These are phyloP conservation scores for Turritopsis rubra DNA, from an alignment of 30 jellyfish, hydroid and myxozoan genomes.

Conservation along the genomic window DNA sequence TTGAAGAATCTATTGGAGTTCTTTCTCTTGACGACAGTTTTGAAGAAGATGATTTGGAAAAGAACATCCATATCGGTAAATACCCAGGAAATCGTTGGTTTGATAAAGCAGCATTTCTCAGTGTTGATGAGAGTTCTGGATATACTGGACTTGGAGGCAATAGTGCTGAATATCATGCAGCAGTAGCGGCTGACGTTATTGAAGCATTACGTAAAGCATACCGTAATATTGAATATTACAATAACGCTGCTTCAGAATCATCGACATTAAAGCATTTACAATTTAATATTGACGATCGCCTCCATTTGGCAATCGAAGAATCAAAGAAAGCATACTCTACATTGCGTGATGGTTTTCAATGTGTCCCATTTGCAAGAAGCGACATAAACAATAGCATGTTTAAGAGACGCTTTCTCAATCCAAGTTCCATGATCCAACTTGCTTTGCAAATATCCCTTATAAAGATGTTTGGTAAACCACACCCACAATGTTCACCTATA, in stretches of 20 bases:
- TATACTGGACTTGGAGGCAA: not conserved
- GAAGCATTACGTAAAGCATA: not conserved
- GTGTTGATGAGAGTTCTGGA: not conserved
- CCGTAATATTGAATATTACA: no score
- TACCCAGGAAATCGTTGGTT: not conserved
- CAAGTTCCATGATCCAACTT: not conserved
- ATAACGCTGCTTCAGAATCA: not conserved
- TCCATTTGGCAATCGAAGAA: not conserved
- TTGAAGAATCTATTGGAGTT: not conserved
- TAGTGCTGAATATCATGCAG: not conserved
- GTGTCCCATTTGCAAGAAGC: not conserved
- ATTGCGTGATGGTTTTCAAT: not conserved
- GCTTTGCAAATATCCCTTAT: not conserved
- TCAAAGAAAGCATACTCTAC: not conserved
- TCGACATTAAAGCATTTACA: not conserved
- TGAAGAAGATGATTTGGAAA: not conserved
- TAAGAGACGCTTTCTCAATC: not conserved
- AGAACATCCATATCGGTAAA: not conserved
- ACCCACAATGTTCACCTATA: not conserved
- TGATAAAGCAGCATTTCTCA: not conserved
- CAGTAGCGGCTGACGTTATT: not conserved
- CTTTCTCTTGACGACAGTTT: not conserved
- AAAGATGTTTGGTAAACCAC: not conserved
- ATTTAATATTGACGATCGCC: not conserved
- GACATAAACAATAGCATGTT: not conserved